These are phyloP conservation scores for Ernsta delagoae DNA, from an alignment of 2,888 invertebrate genomes.

Conservation along the genomic window DNA sequence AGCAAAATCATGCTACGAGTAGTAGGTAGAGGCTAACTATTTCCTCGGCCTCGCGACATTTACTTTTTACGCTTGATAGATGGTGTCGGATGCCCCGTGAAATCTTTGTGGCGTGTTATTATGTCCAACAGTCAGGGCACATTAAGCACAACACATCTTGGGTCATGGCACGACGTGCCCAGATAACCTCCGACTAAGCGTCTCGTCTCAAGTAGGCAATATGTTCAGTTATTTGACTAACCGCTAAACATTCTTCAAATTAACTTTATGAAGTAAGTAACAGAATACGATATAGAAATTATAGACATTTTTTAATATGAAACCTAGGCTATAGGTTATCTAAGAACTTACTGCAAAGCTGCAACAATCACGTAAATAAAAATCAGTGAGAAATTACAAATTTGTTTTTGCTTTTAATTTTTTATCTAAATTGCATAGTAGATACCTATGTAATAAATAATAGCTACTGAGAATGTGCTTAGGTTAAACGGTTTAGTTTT, in stretches of 20 bases:
- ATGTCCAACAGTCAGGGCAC: not conserved
- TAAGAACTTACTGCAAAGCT: too few species aligned
- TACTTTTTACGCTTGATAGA: slow-evolving; percentile 4
- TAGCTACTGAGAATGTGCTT: not conserved
- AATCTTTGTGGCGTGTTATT: not conserved
- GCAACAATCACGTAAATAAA: too few species aligned
- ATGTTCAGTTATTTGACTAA: not conserved
- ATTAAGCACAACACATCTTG: slow-evolving; percentile 2
- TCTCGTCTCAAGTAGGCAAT: not conserved
- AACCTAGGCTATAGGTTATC: too few species aligned
- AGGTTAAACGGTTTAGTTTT: slow-evolving; percentile 26
- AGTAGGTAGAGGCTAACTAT: slow-evolving; percentile 25
- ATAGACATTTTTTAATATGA: too few species aligned
- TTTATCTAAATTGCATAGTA: not conserved
- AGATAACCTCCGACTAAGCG: not conserved
- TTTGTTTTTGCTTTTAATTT: not conserved
- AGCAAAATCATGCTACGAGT: slow-evolving; percentile 47
- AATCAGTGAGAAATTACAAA: too few species aligned
- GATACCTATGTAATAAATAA: not conserved
- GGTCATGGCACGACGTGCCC: slow-evolving; percentile 6
- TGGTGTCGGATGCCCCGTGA: not conserved
- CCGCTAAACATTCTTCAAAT: not conserved
- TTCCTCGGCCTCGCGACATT: not conserved
- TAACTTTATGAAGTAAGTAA: too few species aligned
- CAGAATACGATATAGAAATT: too few species aligned